Base-by-base conservation (phyloP, 2,113 vertebrate genomes). In the Propithecus coquereli region DNA sequence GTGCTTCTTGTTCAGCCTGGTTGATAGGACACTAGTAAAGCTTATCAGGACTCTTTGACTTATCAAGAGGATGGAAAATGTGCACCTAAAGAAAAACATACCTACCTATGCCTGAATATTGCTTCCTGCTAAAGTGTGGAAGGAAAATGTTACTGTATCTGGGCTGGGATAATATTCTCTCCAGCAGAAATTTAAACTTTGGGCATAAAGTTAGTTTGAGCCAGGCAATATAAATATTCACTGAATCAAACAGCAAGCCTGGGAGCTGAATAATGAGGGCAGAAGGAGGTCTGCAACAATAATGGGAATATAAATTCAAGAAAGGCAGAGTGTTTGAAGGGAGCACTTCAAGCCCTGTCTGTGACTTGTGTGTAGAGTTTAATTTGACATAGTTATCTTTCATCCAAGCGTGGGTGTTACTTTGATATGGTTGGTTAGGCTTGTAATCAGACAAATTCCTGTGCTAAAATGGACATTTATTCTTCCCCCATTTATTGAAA, bases 381-480 rank as follows among this genome's bases (percentile, higher is more conserved):
- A 95, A 97, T 98, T 97, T 97, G 91, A 94, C 82, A 90, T 65
- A 76, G 23, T 85, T 96, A 97, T 98, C 84, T 97, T 96, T 97
- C 97, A 97, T 97, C 81, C 93, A 91, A 97, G 91, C 94, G 96
- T 85, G 89, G 80, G 79, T 97, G 87, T 97, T 97, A 90, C 89
- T 98, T 94, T 96, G 94, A 81, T 50, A 85, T 80, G 95, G 85
- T 79, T 98, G 90, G 94, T 98, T 98, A 98, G n/a, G 52, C 87
- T 94, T 91, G 22, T 97, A 98, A 98, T 97, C 96, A 96, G 95
- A 95, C 94, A 98, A 97, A 98, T 98, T 97, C 89, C 59, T 40
- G 3, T 87, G 30, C 80, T 96, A 91, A 97, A 96, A 87, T n/a
- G 82, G 84, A 90, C 73, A 94, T 16, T 94, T 87, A 65, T 59